Base-by-base conservation (phyloP, 2,797 vertebrate species). In the Menidia menidia region DNA sequence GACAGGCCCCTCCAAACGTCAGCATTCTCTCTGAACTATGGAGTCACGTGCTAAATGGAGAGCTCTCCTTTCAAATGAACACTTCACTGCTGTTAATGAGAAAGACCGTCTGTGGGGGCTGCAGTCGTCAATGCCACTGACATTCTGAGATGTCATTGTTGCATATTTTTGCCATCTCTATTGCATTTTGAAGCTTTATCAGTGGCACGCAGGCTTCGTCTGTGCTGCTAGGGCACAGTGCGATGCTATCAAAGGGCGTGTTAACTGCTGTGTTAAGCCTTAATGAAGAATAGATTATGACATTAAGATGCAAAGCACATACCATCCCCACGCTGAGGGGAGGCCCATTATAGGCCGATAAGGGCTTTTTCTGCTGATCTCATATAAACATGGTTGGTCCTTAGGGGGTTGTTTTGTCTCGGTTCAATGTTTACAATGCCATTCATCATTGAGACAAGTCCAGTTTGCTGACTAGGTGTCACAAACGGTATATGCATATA, bases 281-380 rank as follows among this genome's bases (percentile, higher is more conserved):
- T 93, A 92, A 92, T 93, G 86, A 91, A 90, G 75, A 91, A 91
- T 87, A 93, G 92, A 93, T 92, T 87, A 86, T 84, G 83, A 86
- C 88, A 92, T 93, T 91, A 90, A 78, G 67, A 92, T 92, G 90
- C 92, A 84, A 80, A 81, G 82, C 80, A 66, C 78, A 71, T 82
- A 71, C 59, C 50, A 35, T 83, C 61, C 74, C 61, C 66, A 72
- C 9, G 44, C 85, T 79, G 77, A 81, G 87, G 86, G 68, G 85
- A 82, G 77, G 78, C 59, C 81, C 74, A 18, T 83, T 87, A 89
- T 77, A 75, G 85, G 82, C 77, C 33, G 86, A 92, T 92, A 90
- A 92, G 84, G 80, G 75, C 53, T 60, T 81, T 91, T 92, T 92
- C 85, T 91, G 92, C 90, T 90, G 89, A 90, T 90, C 85, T 89